A percentile compares a stretch with the other conserved stretches of the same genome.
Conservation (phyloP, 1,140 invertebrate genomes). For the Dinothrombium tinctorium region DNA sequence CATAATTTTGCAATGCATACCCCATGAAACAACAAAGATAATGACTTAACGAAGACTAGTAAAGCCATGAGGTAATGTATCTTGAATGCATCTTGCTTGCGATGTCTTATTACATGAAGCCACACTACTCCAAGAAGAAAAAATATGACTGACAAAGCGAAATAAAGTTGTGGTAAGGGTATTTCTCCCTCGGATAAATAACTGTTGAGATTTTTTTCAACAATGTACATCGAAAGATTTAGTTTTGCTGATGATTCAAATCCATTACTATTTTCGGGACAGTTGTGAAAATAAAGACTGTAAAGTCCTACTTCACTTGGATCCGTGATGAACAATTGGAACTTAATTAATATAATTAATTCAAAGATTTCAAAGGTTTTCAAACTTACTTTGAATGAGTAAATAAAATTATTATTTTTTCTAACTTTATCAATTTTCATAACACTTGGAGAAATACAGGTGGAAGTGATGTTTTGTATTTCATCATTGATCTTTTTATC, state of each 20-base stretch:
- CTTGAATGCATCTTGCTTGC: conserved; percentile 56
- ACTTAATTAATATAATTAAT: conserved; percentile 14
- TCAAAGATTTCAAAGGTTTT: too few relatives aligned
- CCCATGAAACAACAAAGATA: conserved; percentile 84
- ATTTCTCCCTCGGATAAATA: conserved; percentile 93
- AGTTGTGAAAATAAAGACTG: conserved; percentile 86
- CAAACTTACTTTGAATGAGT: too few relatives aligned
- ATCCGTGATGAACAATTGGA: conserved; percentile 36
- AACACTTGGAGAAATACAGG: too few relatives aligned
- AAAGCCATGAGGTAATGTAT: conserved; percentile 93
- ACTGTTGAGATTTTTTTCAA: conserved; percentile 49
- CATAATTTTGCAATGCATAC: conserved; percentile 16
- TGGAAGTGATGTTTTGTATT: too few relatives aligned
- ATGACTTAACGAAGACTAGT: conserved; percentile 69
- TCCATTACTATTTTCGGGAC: conserved; percentile 37
- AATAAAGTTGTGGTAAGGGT: conserved; percentile 73
- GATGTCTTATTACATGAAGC: conserved; percentile 60
- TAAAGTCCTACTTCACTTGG: conserved; percentile 71
- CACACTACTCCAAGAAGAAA: conserved; percentile 69
- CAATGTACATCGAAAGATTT: conserved; percentile 12
- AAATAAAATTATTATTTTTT: too few relatives aligned
- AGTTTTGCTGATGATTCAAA: background rate
- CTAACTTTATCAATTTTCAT: too few relatives aligned
- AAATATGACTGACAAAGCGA: conserved; percentile 70
- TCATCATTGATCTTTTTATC: too few relatives aligned